phyloP scores from a whole-genome alignment of 2,797 vertebrate species.

The Buphagus erythrorhynchus region DNA sequence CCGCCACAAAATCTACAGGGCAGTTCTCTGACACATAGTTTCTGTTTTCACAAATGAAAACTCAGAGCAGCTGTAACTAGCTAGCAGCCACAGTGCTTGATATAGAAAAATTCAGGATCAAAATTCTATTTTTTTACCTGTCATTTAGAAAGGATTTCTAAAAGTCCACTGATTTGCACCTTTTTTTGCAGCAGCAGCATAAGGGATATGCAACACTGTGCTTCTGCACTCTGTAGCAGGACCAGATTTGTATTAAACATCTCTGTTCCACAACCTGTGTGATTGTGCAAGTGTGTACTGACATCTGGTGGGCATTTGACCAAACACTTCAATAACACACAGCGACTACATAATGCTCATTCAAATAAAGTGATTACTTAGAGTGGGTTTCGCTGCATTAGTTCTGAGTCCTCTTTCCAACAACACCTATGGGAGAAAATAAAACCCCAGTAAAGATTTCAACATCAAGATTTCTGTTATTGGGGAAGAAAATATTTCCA shows the following conservation, averaged over 20 bases:
- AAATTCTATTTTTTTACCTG: background rate
- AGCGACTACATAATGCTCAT: fast-evolving
- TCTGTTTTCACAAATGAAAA: background rate
- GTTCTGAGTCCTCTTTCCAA: background rate
- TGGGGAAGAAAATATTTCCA: background rate
- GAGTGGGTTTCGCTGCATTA: background rate
- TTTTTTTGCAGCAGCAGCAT: background rate
- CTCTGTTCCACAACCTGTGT: fast-evolving
- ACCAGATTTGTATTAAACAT: background rate
- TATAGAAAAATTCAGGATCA: background rate
- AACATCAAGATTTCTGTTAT: background rate
- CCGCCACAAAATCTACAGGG: background rate
- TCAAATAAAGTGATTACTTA: background rate
- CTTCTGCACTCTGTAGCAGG: background rate
- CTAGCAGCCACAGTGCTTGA: background rate
- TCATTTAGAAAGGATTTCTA: background rate
- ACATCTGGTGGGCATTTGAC: slow-evolving; percentile 67
- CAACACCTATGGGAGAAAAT: fast-evolving
- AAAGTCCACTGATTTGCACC: background rate
- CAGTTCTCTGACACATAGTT: background rate
- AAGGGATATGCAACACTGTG: background rate
- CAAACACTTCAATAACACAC: background rate
- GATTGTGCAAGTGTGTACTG: slow-evolving; percentile 37
- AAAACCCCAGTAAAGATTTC: background rate
- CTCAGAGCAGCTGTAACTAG: background rate